Evolutionary conservation across 2,888 invertebrate species (phyloP).

Genomic region (Sipha maydis): DNA sequence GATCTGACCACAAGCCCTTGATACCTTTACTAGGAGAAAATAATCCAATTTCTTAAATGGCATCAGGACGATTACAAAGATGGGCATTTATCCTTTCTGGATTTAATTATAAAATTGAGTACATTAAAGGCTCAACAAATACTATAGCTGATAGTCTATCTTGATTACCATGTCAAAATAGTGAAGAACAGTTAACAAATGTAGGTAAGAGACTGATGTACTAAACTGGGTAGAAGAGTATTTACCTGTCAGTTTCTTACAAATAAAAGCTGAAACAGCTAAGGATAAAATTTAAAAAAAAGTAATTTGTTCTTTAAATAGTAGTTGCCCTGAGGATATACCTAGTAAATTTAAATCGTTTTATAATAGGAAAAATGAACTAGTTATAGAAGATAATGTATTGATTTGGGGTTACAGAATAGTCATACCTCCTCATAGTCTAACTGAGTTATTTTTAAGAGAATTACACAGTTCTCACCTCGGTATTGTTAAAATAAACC

Average conservation of each 20-base stretch:
- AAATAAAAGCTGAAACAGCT: conserved; percentile 19
- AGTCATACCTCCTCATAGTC: conserved; percentile 13
- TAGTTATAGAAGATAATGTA: conserved; percentile 33
- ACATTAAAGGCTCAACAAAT: conserved; percentile 41
- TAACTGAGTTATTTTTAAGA: neutral
- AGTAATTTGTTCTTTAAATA: conserved; percentile 21
- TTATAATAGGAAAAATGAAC: conserved; percentile 11
- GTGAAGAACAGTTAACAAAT: too few relatives aligned
- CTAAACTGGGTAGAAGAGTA: conserved; percentile 11
- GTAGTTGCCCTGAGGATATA: conserved; percentile 41
- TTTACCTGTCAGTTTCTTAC: conserved; percentile 7
- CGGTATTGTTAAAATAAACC: conserved; percentile 38
- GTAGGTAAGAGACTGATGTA: neutral
- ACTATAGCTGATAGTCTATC: conserved; percentile 43
- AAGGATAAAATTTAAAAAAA: conserved; percentile 26
- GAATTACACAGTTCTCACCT: conserved; percentile 45
- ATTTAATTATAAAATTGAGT: conserved; percentile 44
- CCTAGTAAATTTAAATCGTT: neutral
- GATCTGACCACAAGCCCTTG: conserved; percentile 49
- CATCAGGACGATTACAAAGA: conserved; percentile 11
- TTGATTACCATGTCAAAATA: conserved; percentile 6
- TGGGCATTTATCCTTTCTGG: conserved; percentile 48
- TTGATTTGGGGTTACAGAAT: conserved; percentile 32
- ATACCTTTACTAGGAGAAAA: conserved; percentile 33
- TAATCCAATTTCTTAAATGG: conserved; percentile 37